phyloP scores from a whole-genome alignment of 2,113 vertebrate genomes.

The Cavia aperea region DNA sequence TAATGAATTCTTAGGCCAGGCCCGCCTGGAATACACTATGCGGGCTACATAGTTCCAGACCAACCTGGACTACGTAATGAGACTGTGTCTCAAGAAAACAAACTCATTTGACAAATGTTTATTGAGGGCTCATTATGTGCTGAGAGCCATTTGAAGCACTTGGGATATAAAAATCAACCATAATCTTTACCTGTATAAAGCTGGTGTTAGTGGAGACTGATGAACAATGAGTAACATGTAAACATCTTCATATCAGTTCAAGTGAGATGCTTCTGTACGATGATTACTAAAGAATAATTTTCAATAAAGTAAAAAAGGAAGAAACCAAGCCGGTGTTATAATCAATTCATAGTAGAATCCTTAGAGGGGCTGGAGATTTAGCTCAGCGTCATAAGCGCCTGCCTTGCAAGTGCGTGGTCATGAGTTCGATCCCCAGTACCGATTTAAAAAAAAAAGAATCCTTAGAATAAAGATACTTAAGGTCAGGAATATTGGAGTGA shows the following conservation, averaged over 20 bases:
- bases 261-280: constrained; percentile 3
- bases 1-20: not conserved
- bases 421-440: too few relatives aligned
- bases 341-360: not conserved
- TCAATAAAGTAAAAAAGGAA: not conserved
- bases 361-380: not conserved
- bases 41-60: not conserved
- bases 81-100: not conserved
- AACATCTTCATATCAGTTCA: not conserved
- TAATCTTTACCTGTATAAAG: not conserved
- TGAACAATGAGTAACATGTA: not conserved
- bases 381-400: too few relatives aligned
- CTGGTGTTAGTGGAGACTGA: not conserved
- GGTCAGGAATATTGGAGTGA: not conserved
- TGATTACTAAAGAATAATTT: constrained; percentile 21
- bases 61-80: not conserved
- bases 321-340: not conserved
- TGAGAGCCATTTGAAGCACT: not conserved
- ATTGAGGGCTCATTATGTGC: not conserved
- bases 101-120: not conserved
- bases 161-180: not conserved
- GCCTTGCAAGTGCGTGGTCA: too few relatives aligned
- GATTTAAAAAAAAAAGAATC: not conserved
- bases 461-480: not conserved
- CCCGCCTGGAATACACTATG: not conserved